phyloP scores from a whole-genome alignment of 2,888 invertebrate species.

The Troilus luridus region DNA sequence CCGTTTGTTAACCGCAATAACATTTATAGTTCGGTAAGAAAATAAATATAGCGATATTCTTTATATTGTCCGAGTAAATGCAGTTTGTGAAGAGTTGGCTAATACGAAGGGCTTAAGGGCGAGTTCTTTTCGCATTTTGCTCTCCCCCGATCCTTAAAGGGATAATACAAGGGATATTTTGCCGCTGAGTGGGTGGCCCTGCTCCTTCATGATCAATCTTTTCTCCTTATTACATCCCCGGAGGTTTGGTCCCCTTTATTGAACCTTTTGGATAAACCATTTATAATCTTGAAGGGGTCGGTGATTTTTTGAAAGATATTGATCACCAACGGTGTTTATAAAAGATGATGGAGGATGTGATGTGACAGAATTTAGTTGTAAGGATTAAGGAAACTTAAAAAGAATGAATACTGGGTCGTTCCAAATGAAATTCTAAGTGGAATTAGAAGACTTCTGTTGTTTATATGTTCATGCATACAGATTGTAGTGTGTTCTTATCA shows the following conservation, averaged over 20 bases:
- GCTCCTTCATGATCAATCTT: neutral
- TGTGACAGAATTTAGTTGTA: neutral
- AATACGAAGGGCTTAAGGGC: neutral
- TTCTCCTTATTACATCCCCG: neutral
- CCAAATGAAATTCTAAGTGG: too few relatives aligned
- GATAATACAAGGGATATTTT: conserved; percentile 33
- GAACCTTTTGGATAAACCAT: neutral
- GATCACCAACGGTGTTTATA: neutral
- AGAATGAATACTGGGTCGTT: too few relatives aligned
- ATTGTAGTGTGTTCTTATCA: too few relatives aligned
- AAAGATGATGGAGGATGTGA: neutral
- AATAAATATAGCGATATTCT: neutral
- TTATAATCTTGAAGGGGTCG: neutral
- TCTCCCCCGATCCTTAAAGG: neutral
- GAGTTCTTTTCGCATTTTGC: conserved; percentile 2
- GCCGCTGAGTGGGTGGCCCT: neutral
- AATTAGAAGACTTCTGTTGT: too few relatives aligned
- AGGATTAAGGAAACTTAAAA: neutral
- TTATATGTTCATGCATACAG: too few relatives aligned
- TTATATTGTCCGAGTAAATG: neutral
- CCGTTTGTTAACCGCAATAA: too few relatives aligned
- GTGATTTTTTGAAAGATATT: neutral
- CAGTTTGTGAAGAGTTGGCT: neutral
- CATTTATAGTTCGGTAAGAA: neutral
- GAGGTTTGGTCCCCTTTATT: neutral